phyloP scores from a whole-genome alignment of 2,113 vertebrate genomes.

The Bufo gargarizans region DNA sequence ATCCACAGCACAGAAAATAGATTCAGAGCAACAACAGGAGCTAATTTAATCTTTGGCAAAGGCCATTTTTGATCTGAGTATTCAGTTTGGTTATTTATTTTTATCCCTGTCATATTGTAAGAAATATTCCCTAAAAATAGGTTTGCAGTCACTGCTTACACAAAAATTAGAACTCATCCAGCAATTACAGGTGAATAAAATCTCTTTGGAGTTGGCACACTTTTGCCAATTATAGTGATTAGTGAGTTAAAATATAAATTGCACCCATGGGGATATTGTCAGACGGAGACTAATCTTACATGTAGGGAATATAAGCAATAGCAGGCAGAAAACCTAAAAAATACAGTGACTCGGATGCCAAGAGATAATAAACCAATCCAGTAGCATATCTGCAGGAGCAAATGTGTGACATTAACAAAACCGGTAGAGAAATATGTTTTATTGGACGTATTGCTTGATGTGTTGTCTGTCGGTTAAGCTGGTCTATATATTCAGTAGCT shows the following conservation, averaged over 20 bases:
- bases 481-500: too few species aligned
- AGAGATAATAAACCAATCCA: background rate
- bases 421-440: background rate
- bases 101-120: background rate
- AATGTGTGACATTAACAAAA: background rate
- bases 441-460: background rate
- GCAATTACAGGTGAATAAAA: background rate
- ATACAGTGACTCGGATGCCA: background rate
- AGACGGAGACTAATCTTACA: background rate
- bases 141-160: background rate
- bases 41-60: background rate
- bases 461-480: too few species aligned
- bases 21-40: constrained; percentile 11
- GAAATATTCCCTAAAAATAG: background rate
- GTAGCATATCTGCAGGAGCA: background rate
- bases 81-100: background rate
- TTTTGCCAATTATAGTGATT: background rate
- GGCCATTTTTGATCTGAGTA: background rate
- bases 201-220: background rate
- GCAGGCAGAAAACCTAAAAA: background rate
- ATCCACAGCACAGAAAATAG: background rate
- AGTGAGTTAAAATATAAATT: background rate
- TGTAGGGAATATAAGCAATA: background rate
- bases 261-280: background rate
- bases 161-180: background rate